Evolutionary conservation across 2,888 invertebrate species (phyloP).

Genomic region (Lithophane socia): DNA sequence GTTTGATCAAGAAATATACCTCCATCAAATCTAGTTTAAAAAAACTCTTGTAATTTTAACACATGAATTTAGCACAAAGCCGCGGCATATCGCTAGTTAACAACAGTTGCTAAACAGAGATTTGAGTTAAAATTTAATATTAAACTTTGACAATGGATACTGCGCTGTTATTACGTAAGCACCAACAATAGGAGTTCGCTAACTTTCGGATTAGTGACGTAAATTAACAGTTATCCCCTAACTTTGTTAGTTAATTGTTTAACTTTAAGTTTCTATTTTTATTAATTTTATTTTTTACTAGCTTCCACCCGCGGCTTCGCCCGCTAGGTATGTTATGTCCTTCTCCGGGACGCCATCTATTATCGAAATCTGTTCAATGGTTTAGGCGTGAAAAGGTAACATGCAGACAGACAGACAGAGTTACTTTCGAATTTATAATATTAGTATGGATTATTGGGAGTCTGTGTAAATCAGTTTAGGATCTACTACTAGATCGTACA

Average conservation of each 20-base stretch:
- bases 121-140: conserved; percentile 64
- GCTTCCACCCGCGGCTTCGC: no score
- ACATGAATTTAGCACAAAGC: conserved; percentile 25
- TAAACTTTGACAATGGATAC: conserved; percentile 63
- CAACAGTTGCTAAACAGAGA: conserved; percentile 51
- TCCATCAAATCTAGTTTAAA: background rate
- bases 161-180: conserved; percentile 49
- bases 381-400: no score
- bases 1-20: background rate
- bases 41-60: background rate
- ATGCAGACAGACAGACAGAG: no score
- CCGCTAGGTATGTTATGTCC: no score
- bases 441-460: no score
- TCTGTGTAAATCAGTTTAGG: conserved; percentile 11
- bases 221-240: conserved; percentile 61
- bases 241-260: conserved; percentile 56
- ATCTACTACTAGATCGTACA: background rate
- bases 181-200: conserved; percentile 56
- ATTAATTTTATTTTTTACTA: conserved; percentile 37
- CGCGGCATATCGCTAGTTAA: conserved; percentile 22
- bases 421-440: no score
- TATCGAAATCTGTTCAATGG: no score
- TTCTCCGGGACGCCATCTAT: no score
- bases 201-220: conserved; percentile 59
- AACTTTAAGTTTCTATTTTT: conserved; percentile 57